Conservation (phyloP, 92 coral and sea anemone species). For the Porites lobata region DNA sequence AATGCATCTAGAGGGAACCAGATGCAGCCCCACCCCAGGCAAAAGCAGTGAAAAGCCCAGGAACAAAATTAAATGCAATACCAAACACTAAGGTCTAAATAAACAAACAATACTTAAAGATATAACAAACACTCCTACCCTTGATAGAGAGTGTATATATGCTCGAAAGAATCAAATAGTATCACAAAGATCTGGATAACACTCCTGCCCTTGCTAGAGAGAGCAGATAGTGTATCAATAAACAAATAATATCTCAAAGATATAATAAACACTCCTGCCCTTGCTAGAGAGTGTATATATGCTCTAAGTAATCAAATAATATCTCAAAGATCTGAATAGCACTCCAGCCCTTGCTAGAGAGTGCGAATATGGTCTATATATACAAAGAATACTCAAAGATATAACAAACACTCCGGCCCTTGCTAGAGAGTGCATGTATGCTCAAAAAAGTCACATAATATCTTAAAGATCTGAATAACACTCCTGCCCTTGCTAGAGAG, state of each 20-base stretch:
- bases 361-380: neutral
- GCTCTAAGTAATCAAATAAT: neutral
- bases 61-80: no score
- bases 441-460: no score
- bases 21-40: neutral
- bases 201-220: neutral
- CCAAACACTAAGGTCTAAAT: neutral
- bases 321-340: neutral
- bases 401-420: neutral
- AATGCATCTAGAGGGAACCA: neutral
- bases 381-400: no score
- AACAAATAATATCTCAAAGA: no score
- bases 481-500: neutral
- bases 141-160: neutral
- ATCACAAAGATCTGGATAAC: neutral
- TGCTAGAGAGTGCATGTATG: no score
- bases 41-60: neutral
- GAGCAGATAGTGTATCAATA: neutral
- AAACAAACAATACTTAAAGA: no score
- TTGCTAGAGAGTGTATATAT: neutral
- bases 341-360: conserved; percentile 19
- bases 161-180: neutral
- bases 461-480: no score
- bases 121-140: neutral
- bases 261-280: conserved; percentile 7